phyloP scores from a whole-genome alignment of 2,113 vertebrate species.

The Pachyramphus minor region DNA sequence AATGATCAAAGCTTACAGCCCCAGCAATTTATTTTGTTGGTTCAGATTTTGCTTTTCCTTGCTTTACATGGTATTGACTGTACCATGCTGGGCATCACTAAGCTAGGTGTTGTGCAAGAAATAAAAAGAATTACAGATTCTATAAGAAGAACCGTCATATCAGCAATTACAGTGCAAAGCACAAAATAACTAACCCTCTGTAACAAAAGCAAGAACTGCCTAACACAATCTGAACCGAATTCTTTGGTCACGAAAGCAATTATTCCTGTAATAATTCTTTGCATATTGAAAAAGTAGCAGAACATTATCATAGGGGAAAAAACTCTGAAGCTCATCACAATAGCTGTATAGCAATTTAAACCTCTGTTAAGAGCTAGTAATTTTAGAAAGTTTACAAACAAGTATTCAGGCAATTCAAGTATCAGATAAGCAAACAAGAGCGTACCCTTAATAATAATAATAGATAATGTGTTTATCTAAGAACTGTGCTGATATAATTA shows the following conservation, averaged over 20 bases:
- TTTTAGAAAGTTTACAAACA: slow-evolving; percentile 7
- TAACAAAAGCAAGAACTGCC: background rate
- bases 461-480: background rate
- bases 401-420: background rate
- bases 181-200: background rate
- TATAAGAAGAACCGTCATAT: background rate
- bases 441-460: background rate
- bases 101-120: background rate
- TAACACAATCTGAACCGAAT: background rate
- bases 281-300: background rate
- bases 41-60: background rate
- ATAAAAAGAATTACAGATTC: background rate
- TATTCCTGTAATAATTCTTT: background rate
- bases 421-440: background rate
- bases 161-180: background rate
- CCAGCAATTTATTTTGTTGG: background rate
- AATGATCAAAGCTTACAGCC: background rate
- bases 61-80: background rate
- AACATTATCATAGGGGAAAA: background rate
- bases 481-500: background rate
- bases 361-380: background rate
- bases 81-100: background rate
- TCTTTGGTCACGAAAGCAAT: background rate
- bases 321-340: background rate
- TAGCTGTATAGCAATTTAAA: background rate